phyloP scores from a whole-genome alignment of 2,888 invertebrate species.

The Coleophora deauratella region DNA sequence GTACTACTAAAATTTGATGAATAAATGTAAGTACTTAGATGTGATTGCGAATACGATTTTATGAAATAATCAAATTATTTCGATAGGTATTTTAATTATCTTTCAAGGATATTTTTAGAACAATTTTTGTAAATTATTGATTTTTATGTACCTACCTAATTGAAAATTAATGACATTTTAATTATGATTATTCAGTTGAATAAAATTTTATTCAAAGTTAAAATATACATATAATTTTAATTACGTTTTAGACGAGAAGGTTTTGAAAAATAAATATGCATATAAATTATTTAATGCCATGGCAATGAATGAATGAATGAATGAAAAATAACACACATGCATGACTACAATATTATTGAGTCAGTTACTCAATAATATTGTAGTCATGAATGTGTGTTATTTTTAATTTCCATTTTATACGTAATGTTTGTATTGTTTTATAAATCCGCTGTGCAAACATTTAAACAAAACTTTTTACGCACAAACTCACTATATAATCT shows the following conservation, averaged over 20 bases:
- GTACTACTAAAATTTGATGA: too few species aligned
- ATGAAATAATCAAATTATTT: constrained; percentile 13
- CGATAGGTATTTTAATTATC: background rate
- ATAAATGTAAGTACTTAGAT: background rate
- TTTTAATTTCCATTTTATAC: too few species aligned
- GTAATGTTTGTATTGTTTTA: too few species aligned
- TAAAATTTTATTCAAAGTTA: background rate
- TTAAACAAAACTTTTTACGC: too few species aligned
- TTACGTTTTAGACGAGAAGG: constrained; percentile 31
- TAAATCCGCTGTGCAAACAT: too few species aligned
- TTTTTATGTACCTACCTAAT: constrained; percentile 7
- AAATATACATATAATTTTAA: background rate
- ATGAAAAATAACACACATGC: too few species aligned
- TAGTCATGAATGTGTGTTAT: too few species aligned
- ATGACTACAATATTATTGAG: too few species aligned
- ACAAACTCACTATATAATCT: too few species aligned
- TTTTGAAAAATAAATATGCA: constrained; percentile 66
- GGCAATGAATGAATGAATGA: too few species aligned
- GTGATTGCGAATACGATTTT: background rate
- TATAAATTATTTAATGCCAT: too few species aligned
- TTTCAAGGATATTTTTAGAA: constrained; percentile 9
- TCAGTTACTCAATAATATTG: too few species aligned
- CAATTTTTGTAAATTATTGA: constrained; percentile 14
- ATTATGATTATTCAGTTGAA: constrained; percentile 2
- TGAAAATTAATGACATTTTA: constrained; percentile 7